Evolutionary conservation across 2,888 invertebrate genomes (phyloP).

Genomic region (Lycophotia porphyrea): DNA sequence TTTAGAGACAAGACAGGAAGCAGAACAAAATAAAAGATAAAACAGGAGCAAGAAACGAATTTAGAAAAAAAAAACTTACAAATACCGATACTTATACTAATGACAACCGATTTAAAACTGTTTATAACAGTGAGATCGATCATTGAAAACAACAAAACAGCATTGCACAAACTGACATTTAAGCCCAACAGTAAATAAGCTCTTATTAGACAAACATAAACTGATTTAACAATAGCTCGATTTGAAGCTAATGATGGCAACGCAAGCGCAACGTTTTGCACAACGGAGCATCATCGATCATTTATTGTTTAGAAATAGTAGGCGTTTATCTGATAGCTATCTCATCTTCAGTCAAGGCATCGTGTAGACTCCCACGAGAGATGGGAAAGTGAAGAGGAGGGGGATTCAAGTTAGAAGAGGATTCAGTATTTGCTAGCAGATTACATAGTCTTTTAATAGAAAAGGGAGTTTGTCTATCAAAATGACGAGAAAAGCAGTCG

Average conservation of each 20-base stretch:
- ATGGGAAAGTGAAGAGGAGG: slow-evolving; percentile 39
- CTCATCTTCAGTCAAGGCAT: slow-evolving; percentile 53
- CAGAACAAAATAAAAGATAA: neutral
- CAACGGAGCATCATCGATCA: slow-evolving; percentile 63
- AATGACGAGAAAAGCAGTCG: neutral
- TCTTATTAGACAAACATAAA: slow-evolving; percentile 42
- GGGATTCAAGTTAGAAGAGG: slow-evolving; percentile 20
- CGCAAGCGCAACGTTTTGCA: slow-evolving; percentile 66
- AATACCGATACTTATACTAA: neutral
- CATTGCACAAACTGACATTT: slow-evolving; percentile 43
- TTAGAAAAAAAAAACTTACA: no score
- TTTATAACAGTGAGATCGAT: slow-evolving; percentile 1
- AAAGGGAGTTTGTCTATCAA: neutral
- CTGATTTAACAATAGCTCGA: slow-evolving; percentile 36
- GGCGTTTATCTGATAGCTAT: slow-evolving; percentile 74
- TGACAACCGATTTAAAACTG: neutral
- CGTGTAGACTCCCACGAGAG: slow-evolving; percentile 62
- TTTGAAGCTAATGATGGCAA: slow-evolving; percentile 52
- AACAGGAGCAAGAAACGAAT: neutral
- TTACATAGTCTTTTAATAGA: neutral
- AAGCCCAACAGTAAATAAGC: slow-evolving; percentile 37
- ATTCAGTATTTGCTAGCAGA: neutral
- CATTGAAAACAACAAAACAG: slow-evolving; percentile 3
- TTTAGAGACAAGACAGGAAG: neutral
- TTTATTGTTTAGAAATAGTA: slow-evolving; percentile 74